Base-by-base conservation (phyloP, 2,797 vertebrate species). In the Micromesistius poutassou region DNA sequence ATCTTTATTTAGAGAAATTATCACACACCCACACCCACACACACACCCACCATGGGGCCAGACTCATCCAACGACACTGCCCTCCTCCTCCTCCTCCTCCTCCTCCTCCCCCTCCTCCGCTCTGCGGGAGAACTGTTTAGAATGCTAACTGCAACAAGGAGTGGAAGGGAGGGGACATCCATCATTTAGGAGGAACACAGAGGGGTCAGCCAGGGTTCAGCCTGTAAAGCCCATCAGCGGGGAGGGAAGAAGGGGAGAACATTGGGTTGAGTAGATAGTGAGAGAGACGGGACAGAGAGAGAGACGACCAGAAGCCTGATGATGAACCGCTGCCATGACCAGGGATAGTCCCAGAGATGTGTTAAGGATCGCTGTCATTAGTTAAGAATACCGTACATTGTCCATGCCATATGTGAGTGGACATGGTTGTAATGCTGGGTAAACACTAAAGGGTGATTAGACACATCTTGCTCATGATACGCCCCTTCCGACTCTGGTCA, bases 171-270 rank as follows among this genome's bases (percentile, higher is more conserved):
- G 76, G 83, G 77, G 71, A 83, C 90, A 91, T 93, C 88, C 87
- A 91, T 94, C 92, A 94, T 85, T 78, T 25, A 68, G 8, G n/a
- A 68, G 9, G 62, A 68, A 28, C 8, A 68, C n/a, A 4, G 25
- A 1, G 84, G 87, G 91, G 92, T 94, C 92, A 91, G 84, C 79
- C 30, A 83, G 83, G 92, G 92, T 91, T 94, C 91, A 91, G 76
- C 25, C 79, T 81, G 79, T 76, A 77, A 82, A 80, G 72, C 40
- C 79, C 84, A 84, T 42, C 4, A 79, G 84, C 75, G 81, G 74
- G 74, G 74, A 78, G 80, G 50, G 35, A 74, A 42, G 40, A 42
- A 16, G 7, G 3, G 40, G 40, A 16, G 80, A 75, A 75, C 77
- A 78, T 40, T 75, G 55, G 55, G 55, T 25, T 62, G 77, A 80